Evolutionary conservation across 2,797 vertebrate genomes (phyloP).

Genomic region (Leuciscus waleckii): DNA sequence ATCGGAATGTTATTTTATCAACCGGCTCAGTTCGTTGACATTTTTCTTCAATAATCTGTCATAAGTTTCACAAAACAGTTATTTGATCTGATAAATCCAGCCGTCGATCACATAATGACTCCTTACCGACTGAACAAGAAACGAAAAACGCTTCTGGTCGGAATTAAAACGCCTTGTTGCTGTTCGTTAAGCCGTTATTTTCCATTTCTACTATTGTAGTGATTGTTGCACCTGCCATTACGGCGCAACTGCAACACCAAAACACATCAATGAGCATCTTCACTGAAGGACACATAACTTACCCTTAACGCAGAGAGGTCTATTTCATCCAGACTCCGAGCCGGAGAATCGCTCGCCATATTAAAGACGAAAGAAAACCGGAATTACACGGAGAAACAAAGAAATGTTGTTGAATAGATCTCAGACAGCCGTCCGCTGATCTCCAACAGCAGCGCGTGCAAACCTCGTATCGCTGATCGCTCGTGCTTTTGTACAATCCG

Average conservation of each 20-base stretch:
- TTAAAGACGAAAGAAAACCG: conserved; percentile 73
- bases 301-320: conserved; percentile 93
- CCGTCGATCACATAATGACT: no score
- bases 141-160: not conserved
- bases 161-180: not conserved
- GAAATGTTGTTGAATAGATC: conserved; percentile 22
- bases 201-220: conserved; percentile 20
- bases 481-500: conserved; percentile 18
- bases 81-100: not conserved
- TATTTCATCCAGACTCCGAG: conserved; percentile 92
- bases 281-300: conserved; percentile 66
- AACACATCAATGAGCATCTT: conserved; percentile 31
- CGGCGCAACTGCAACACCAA: conserved; percentile 15
- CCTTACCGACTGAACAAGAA: not conserved
- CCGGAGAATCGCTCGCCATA: conserved; percentile 95
- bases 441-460: conserved; percentile 10
- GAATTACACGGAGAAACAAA: conserved; percentile 46
- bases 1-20: not conserved
- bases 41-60: not conserved
- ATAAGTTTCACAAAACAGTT: conserved; percentile 13
- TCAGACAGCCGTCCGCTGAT: conserved; percentile 8
- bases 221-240: conserved; percentile 28
- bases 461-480: not conserved
- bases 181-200: not conserved
- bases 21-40: not conserved